phyloP scores from a whole-genome alignment of 1,140 invertebrate genomes.

The Pentalonia nigronervosa region DNA sequence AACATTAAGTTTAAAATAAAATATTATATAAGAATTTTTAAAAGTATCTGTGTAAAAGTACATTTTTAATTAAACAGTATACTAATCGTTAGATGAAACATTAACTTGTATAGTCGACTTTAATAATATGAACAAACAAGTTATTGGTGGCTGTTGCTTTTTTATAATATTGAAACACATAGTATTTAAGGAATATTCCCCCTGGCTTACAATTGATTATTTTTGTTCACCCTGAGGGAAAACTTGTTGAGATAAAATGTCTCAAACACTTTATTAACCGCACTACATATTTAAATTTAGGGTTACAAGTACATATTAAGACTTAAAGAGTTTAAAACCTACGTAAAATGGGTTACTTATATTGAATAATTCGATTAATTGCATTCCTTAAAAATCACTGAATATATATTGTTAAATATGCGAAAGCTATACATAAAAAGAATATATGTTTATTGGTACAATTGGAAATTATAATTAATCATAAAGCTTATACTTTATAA shows the following conservation, averaged over 20 bases:
- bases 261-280: not conserved
- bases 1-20: not conserved
- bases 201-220: too few relatives aligned
- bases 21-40: not conserved
- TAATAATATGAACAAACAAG: too few relatives aligned
- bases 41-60: not conserved
- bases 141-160: too few relatives aligned
- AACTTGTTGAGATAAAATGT: not conserved
- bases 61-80: not conserved
- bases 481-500: not conserved
- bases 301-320: not conserved
- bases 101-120: too few relatives aligned
- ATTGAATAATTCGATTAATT: not conserved
- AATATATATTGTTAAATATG: slow-evolving; percentile 5
- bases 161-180: too few relatives aligned
- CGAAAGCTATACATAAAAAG: not conserved
- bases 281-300: not conserved
- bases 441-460: not conserved
- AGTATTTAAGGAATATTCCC: too few relatives aligned
- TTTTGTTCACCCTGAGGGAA: not conserved
- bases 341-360: not conserved
- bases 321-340: not conserved
- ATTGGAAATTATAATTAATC: not conserved
- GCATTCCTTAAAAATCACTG: not conserved
- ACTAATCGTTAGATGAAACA: not conserved